phyloP scores from a whole-genome alignment of 2,113 vertebrate species.

The Xiphophorus hellerii region DNA sequence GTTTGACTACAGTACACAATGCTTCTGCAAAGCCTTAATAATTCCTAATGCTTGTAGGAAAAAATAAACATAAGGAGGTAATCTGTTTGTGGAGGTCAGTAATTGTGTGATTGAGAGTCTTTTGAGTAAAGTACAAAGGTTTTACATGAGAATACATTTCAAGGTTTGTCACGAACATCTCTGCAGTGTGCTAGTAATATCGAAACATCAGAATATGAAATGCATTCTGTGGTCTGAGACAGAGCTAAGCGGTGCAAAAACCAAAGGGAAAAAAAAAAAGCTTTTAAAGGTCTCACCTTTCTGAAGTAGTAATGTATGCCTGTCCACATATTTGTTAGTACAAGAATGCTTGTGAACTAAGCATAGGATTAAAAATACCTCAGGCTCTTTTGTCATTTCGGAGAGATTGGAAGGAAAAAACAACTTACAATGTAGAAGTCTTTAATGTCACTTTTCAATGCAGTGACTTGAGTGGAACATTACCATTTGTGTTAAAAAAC shows the following conservation, averaged over 20 bases:
- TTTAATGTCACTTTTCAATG: neutral
- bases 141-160: neutral
- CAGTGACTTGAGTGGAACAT: neutral
- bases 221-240: neutral
- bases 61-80: neutral
- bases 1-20: slow-evolving; percentile 45
- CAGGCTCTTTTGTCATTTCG: neutral
- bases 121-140: neutral
- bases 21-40: slow-evolving; percentile 28
- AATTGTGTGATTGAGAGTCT: slow-evolving; percentile 14
- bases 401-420: neutral
- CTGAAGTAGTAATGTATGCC: neutral
- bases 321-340: neutral
- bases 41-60: slow-evolving; percentile 3
- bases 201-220: neutral
- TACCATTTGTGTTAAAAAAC: neutral
- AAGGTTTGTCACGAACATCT: neutral
- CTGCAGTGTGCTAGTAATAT: slow-evolving; percentile 1
- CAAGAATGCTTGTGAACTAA: neutral
- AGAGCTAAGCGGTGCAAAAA: neutral
- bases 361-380: neutral
- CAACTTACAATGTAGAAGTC: neutral
- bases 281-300: neutral
- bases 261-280: neutral
- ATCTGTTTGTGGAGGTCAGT: slow-evolving; percentile 21